Evolutionary conservation across 2,888 invertebrate species (phyloP).

Genomic region (Limnephilus lunatus): DNA sequence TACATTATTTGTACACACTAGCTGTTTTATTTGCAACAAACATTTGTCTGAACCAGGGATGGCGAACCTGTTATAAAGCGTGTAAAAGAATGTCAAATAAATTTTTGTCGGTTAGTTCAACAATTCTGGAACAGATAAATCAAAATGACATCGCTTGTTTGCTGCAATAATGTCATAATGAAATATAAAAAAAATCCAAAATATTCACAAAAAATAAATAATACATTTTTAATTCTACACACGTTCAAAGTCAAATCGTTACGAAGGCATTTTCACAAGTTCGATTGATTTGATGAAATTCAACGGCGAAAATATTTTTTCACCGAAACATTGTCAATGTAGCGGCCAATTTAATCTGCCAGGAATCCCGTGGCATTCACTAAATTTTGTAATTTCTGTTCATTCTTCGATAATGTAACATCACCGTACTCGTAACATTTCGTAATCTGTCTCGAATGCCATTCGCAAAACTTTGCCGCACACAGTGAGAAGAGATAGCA

Average conservation of each 20-base stretch:
- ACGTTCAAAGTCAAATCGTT: neutral
- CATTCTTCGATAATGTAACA: too few relatives aligned
- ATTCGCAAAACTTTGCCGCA: neutral
- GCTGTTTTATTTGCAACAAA: neutral
- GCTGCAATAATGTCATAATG: too few relatives aligned
- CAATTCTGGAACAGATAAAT: neutral
- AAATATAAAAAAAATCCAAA: too few relatives aligned
- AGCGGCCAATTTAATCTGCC: neutral
- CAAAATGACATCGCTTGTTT: too few relatives aligned
- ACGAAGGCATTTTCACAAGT: neutral
- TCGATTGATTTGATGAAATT: neutral
- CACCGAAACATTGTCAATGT: neutral
- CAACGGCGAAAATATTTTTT: neutral
- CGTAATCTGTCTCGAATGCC: neutral
- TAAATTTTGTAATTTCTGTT: too few relatives aligned
- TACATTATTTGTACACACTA: neutral
- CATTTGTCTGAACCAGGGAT: neutral
- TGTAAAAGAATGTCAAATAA: neutral
- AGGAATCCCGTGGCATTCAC: too few relatives aligned
- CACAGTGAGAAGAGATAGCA: neutral
- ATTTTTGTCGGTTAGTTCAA: neutral
- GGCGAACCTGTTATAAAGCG: neutral
- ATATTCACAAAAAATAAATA: too few relatives aligned
- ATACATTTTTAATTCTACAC: neutral
- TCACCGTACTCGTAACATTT: neutral